A percentile compares a stretch with the other conserved stretches of the same genome.
Evolutionary conservation across 92 coral and sea anemone genomes (phyloP).

Genomic region (Palythoa grandiflora): DNA sequence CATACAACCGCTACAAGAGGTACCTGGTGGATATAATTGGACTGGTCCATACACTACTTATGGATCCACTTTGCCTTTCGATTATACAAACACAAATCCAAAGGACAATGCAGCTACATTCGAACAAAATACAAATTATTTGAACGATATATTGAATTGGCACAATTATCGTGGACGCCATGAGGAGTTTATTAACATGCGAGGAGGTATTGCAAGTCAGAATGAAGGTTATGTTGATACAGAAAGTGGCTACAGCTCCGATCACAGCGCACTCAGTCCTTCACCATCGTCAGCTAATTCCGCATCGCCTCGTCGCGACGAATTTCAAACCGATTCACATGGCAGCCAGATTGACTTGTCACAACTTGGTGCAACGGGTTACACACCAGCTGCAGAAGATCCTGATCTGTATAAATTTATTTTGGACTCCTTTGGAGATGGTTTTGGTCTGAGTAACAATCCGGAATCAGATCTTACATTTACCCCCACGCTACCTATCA

Average conservation of each 20-base stretch:
- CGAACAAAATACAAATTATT: constrained; percentile 50
- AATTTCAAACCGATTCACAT: constrained; percentile 11
- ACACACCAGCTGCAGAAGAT: constrained; percentile 60
- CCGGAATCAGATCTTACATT: constrained; percentile 46
- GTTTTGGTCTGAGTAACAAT: constrained; percentile 63
- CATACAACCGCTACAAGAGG: constrained; percentile 62
- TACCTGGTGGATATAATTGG: constrained; percentile 40
- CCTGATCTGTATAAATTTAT: constrained; percentile 38
- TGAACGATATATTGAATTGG: constrained; percentile 70
- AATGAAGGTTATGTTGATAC: constrained; percentile 56
- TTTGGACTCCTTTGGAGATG: constrained; percentile 61
- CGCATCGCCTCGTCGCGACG: constrained; percentile 66
- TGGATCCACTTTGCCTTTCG: constrained; percentile 58
- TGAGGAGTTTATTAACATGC: constrained; percentile 75
- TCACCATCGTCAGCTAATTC: constrained; percentile 66
- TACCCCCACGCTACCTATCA: not conserved
- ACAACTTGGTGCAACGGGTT: constrained; percentile 79
- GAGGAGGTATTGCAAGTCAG: constrained; percentile 56
- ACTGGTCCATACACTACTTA: constrained; percentile 52
- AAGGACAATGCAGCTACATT: constrained; percentile 62
- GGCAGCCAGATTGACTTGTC: constrained; percentile 59
- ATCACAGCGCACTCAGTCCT: constrained; percentile 73
- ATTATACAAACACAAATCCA: constrained; percentile 46
- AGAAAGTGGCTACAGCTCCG: constrained; percentile 91
- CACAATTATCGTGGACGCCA: constrained; percentile 61